These are phyloP conservation scores for Ormyrus rosae DNA, from an alignment of 2,888 invertebrate genomes.

Conservation along the genomic window DNA sequence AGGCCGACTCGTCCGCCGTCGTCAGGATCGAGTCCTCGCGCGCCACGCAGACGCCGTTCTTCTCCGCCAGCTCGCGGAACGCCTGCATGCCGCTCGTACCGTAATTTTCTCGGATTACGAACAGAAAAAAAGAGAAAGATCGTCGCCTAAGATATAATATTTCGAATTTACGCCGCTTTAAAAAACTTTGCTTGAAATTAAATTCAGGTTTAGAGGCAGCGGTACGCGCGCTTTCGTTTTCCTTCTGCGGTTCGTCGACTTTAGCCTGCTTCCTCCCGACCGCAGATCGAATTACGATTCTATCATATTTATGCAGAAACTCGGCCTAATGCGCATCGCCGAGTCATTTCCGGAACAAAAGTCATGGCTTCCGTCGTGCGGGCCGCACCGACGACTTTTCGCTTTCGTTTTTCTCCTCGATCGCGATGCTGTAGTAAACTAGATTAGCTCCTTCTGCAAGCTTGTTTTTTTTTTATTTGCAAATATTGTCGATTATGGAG, in stretches of 20 bases:
- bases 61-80: constrained; percentile 83
- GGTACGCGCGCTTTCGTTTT: neutral
- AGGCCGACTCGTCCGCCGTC: constrained; percentile 79
- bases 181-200: too few relatives aligned
- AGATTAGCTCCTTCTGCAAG: too few relatives aligned
- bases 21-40: constrained; percentile 81
- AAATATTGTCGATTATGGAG: too few relatives aligned
- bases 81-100: constrained; percentile 86
- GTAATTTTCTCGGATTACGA: constrained; percentile 82
- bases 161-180: too few relatives aligned
- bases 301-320: constrained; percentile 55
- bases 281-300: neutral
- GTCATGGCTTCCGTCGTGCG: neutral
- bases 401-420: neutral
- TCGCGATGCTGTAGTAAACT: too few relatives aligned
- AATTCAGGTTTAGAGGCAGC: too few relatives aligned
- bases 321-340: constrained; percentile 37
- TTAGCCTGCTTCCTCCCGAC: constrained; percentile 12
- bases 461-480: too few relatives aligned
- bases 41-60: constrained; percentile 84
- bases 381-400: neutral
- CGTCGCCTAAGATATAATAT: too few relatives aligned
- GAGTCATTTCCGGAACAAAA: constrained; percentile 30
- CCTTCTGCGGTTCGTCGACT: constrained; percentile 23
- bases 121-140: too few relatives aligned